phyloP scores from a whole-genome alignment of 1,140 invertebrate genomes.

The Rhyacophila brunnea region DNA sequence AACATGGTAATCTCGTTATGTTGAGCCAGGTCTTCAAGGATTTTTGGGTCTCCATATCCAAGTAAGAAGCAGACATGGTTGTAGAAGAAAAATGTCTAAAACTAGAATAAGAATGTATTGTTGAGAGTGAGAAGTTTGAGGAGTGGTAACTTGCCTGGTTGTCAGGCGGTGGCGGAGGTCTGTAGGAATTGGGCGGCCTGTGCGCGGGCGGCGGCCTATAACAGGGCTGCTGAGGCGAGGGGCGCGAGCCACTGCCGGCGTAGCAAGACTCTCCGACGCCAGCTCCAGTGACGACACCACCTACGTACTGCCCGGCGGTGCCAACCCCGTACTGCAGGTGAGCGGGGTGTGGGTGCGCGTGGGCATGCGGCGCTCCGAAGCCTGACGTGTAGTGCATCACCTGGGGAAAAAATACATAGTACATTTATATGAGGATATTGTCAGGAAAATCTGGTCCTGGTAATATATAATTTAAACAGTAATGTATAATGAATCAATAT shows the following conservation, averaged over 20 bases:
- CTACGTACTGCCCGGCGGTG: conserved; percentile 15
- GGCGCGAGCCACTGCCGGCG: not conserved
- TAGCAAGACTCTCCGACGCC: too few species aligned
- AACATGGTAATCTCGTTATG: too few species aligned
- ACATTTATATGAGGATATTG: too few species aligned
- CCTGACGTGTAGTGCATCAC: conserved; percentile 33
- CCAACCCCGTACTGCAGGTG: not conserved
- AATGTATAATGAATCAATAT: too few species aligned
- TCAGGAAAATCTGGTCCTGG: too few species aligned
- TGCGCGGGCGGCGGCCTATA: conserved; percentile 26
- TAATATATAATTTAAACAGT: too few species aligned
- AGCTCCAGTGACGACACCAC: conserved; percentile 3
- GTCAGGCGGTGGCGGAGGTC: conserved; percentile 20
- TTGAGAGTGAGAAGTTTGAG: not conserved
- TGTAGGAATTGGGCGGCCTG: conserved; percentile 21
- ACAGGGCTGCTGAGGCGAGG: conserved; percentile 13
- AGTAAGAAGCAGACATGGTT: too few species aligned
- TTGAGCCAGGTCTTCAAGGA: too few species aligned
- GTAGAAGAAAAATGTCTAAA: not conserved
- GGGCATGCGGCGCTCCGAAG: conserved; percentile 17
- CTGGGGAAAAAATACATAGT: conserved; percentile 8
- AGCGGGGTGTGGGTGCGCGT: conserved; percentile 9
- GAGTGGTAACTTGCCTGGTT: conserved; percentile 18
- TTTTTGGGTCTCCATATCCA: too few species aligned
- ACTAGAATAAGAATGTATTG: not conserved